Conservation (phyloP, 2,113 vertebrate species). For the Patagioenas fasciata region DNA sequence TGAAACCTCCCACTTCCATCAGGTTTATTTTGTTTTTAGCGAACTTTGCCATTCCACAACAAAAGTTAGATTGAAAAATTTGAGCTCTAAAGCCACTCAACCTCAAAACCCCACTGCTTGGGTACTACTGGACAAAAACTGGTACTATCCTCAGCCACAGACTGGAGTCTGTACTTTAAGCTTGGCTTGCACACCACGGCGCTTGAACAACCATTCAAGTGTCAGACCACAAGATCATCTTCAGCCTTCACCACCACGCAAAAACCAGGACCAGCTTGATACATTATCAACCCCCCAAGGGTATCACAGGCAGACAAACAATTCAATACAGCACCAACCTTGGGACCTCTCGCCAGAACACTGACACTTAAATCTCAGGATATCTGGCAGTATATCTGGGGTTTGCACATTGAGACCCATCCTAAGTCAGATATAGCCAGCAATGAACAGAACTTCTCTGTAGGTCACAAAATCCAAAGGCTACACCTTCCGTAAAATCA, state of each 20-base stretch:
- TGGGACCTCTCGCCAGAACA: background rate
- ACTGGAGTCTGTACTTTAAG: background rate
- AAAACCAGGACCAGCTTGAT: background rate
- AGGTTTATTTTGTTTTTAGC: background rate
- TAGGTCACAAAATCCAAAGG: background rate
- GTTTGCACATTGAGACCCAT: too few species aligned
- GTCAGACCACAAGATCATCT: background rate
- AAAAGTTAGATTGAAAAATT: too few species aligned
- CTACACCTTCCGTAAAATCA: accelerated
- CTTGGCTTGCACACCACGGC: background rate
- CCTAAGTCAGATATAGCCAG: background rate
- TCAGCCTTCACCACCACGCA: background rate
- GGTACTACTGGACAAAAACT: accelerated
- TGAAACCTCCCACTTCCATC: background rate
- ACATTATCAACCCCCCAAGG: background rate
- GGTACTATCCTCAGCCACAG: background rate
- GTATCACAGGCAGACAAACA: background rate
- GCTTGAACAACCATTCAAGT: background rate
- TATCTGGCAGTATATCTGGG: accelerated
- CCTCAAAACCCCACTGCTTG: background rate
- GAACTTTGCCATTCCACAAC: background rate
- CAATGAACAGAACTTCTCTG: background rate
- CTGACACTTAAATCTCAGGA: background rate
- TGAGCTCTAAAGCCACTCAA: background rate
- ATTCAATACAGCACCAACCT: background rate